Evolutionary conservation across 2,113 vertebrate genomes (phyloP).

Genomic region (Pristiophorus japonicus): DNA sequence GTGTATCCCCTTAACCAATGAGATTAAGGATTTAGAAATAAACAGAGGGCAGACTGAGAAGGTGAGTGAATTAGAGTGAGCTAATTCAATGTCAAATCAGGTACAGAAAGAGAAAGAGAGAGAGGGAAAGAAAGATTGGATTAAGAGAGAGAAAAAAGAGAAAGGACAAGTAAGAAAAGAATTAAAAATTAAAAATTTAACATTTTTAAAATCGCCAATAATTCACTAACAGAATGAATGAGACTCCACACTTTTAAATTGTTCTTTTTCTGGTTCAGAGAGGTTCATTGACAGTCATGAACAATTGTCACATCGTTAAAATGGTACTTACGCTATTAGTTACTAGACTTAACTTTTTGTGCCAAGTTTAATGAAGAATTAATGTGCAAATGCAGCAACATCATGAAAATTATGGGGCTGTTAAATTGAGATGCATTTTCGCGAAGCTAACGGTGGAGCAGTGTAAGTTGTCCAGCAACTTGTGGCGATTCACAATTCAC

Average conservation of each 20-base stretch:
- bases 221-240: neutral
- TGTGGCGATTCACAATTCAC: too few species aligned
- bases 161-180: neutral
- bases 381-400: neutral
- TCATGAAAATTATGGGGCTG: neutral
- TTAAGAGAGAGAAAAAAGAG: neutral
- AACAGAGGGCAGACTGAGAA: too few species aligned
- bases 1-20: too few species aligned
- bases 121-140: neutral
- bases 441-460: neutral
- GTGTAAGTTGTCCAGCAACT: neutral
- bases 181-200: too few species aligned
- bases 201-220: neutral
- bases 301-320: neutral
- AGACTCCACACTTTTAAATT: neutral
- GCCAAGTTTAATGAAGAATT: neutral
- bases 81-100: neutral
- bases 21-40: too few species aligned
- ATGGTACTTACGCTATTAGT: neutral
- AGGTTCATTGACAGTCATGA: neutral
- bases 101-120: too few species aligned
- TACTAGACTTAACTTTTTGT: neutral
- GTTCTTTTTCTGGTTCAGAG: neutral
- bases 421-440: neutral
- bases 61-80: too few species aligned